A percentile compares a stretch with the other conserved stretches of the same genome.
These are phyloP conservation scores for Ferdinandea cuprea DNA, from an alignment of 2,888 invertebrate species.

Conservation along the genomic window DNA sequence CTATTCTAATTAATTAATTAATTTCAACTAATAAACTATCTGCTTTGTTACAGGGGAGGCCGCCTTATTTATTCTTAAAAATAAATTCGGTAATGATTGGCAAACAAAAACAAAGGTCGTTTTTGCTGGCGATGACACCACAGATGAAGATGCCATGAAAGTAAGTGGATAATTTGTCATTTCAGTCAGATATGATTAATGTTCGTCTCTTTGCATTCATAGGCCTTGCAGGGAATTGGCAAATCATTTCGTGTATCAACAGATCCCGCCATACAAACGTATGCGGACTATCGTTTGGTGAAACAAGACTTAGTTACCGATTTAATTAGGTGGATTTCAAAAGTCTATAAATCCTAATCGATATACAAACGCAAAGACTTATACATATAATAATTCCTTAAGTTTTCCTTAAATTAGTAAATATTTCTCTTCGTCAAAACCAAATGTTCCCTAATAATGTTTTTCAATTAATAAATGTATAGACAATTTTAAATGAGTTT, in stretches of 20 bases:
- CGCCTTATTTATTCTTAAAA: constrained; percentile 88
- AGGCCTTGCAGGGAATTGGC: constrained; percentile 89
- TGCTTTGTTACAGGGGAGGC: constrained; percentile 85
- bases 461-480: constrained; percentile 56
- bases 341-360: constrained; percentile 74
- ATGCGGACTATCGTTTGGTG: constrained; percentile 88
- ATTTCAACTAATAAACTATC: background rate
- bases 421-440: background rate
- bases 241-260: constrained; percentile 90
- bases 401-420: constrained; percentile 39
- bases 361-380: background rate
- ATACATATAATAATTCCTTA: constrained; percentile 20
- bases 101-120: constrained; percentile 88
- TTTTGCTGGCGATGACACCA: constrained; percentile 94
- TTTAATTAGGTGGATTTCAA: constrained; percentile 87
- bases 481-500: constrained; percentile 37
- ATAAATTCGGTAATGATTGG: constrained; percentile 90
- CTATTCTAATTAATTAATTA: constrained; percentile 1
- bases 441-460: constrained; percentile 17
- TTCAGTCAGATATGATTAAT: background rate
- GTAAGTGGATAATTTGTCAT: constrained; percentile 82
- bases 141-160: constrained; percentile 95
- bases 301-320: constrained; percentile 88
- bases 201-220: constrained; percentile 12
- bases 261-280: constrained; percentile 87